Conservation (phyloP, 2,797 vertebrate species). For the Syndactyla subalaris region DNA sequence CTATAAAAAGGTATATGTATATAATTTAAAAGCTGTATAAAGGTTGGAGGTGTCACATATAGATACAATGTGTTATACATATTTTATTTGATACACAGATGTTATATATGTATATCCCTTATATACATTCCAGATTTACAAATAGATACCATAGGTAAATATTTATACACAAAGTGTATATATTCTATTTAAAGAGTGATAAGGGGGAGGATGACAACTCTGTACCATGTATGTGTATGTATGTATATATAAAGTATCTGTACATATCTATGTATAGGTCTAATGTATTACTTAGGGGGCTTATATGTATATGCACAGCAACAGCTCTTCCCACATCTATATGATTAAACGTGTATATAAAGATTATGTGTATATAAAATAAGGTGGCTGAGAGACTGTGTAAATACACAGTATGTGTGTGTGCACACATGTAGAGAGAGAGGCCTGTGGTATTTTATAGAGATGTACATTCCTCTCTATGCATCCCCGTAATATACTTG, state of each 20-base stretch:
- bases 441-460: not conserved
- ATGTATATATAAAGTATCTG: not conserved
- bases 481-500: not conserved
- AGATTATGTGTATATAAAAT: not conserved
- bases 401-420: not conserved
- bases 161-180: not conserved
- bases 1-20: not conserved
- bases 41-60: not conserved
- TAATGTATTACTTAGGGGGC: not conserved
- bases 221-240: not conserved
- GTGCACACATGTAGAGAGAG: not conserved
- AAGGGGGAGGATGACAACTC: not conserved
- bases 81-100: not conserved
- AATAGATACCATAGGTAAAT: not conserved
- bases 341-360: not conserved
- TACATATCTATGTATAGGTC: not conserved
- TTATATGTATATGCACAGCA: not conserved
- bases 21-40: not conserved
- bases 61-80: not conserved
- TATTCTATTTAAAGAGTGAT: not conserved
- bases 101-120: too few species aligned
- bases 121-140: not conserved
- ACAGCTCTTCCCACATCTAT: not conserved
- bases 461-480: rapidly evolving
- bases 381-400: not conserved